Percentiles rank a stretch among this genome's conserved stretches.
These are phyloP conservation scores for Chromis chromis DNA, from an alignment of 2,797 vertebrate genomes.

Conservation along the genomic window DNA sequence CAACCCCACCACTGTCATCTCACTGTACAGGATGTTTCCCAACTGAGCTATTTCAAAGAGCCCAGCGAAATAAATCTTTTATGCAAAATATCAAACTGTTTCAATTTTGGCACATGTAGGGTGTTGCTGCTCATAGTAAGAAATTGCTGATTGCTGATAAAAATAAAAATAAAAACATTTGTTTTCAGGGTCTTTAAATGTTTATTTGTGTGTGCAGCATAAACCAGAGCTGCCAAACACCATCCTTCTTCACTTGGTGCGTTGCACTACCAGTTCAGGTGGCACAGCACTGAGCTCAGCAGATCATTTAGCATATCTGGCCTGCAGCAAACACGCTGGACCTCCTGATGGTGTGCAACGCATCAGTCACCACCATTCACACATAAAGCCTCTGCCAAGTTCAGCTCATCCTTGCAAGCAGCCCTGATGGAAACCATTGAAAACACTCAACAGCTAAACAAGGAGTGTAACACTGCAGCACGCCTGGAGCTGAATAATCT, in stretches of 20 bases:
- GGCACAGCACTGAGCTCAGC: conserved; percentile 26
- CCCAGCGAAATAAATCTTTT: not conserved
- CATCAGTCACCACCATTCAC: conserved; percentile 47
- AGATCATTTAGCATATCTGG: conserved; percentile 44
- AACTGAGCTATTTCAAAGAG: not conserved
- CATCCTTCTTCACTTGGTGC: conserved; percentile 10
- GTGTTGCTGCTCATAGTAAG: not conserved
- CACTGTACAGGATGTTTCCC: not conserved
- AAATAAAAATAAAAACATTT: not conserved
- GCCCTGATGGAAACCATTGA: conserved; percentile 21
- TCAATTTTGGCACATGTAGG: not conserved
- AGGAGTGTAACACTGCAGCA: conserved; percentile 2
- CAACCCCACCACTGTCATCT: not conserved
- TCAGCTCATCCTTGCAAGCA: conserved; percentile 25
- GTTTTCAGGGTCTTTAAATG: conserved; percentile 2
- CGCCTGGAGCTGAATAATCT: not conserved
- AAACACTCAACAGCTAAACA: conserved; percentile 37
- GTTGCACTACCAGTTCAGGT: conserved; percentile 19
- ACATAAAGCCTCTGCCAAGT: conserved; percentile 29
- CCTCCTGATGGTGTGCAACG: conserved; percentile 41
- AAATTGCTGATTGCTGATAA: not conserved
- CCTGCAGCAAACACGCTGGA: conserved; percentile 51
- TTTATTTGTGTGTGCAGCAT: not conserved
- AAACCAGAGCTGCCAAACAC: not conserved
- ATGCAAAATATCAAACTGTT: not conserved